Base-by-base conservation (phyloP, 2,113 vertebrate genomes). In the Chinchilla lanigera region DNA sequence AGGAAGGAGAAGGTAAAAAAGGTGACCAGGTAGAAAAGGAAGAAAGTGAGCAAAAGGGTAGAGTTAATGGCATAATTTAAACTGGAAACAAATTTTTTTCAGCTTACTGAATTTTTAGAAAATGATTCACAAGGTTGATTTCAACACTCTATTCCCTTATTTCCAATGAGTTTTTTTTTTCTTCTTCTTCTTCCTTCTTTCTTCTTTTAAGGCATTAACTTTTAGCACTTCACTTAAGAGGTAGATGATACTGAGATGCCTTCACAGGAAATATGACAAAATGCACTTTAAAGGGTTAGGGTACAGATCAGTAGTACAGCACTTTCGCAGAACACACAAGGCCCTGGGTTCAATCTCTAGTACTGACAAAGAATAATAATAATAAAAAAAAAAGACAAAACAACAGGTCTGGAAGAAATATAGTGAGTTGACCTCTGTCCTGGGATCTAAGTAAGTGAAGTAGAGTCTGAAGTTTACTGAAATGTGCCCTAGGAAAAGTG, bases 101-200 rank as follows among this genome's bases (percentile, higher is more conserved):
- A 56, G 9, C 56, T 63, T 33, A 65, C 14, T 20, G 22, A 38
- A 65, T 47, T 65, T 90, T 84, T 33, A 65, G 75, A 92, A 90
- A 86, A 84, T n/a, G n/a, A 94, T 47, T 75, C 82, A 47, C 33
- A 52, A 87, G 26, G 22, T 56, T 80, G 61, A 88, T 91, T 71
- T 93, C 93, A 86, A 58, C 50, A 81, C 20, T 22, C 19, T 26
- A 50, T 50, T 50, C 47, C 33, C 16, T 56, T 3, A 50, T n/a
- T 65, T 71, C 77, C 47, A 73, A 16, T 13, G 16, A 16, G 12
- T 16, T 7, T 7, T 26, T 35, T 38, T 63, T 50, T 50, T n/a
- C 52, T 80, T 10, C 12, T 33, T 63, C 41, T 50, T n/a, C 52
- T 80, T 10, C 12, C 24, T 33, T 9, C 7, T 9, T 12, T 35